Base-by-base conservation (phyloP, 2,888 invertebrate genomes). In the Leptinotarsa rubiginosa region DNA sequence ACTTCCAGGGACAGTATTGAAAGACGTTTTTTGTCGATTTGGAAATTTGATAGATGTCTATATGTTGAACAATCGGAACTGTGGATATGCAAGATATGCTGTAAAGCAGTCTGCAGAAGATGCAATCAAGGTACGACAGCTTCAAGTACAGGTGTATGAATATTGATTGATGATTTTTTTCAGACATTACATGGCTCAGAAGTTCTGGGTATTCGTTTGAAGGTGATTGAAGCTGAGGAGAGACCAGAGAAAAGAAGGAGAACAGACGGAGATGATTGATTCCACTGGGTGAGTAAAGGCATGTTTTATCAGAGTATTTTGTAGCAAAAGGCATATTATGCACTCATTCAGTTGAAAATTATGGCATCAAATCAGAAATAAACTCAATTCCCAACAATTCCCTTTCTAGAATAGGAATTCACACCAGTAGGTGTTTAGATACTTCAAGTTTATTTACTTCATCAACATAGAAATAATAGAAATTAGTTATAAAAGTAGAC, bases 81-180 rank as follows among this genome's bases (percentile, higher is more conserved):
- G 96, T 87, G 97, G 97, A 0, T 97, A 96, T 88, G 97, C 96
- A 7, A 95, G 96, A 83, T 97, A 94, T 88, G 93, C 96, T 3
- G 90, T 90, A 66, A 90, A 89, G 70, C 91, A 92, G 54, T 93
- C 95, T 77, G 97, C 97, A 1, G 91, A 93, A 80, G 90, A 91
- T 81, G 96, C 96, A 1, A 94, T 95, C 65, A 90, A 89, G 87
- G 92, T 92, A 87, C 81, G 31, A 56, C 22, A 50, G 18, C 49
- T 50, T 47, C 18, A 70, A 65, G 59, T 65, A 16, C 64, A 73
- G 50, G 20, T 65, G 31, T 18, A 18, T 59, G 31, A 18, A 65
- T 49, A 41, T 67, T 65, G 54, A 47, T 22, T 41, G 41, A 56
- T 75, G 70, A 74, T 72, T 77, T 64, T 64, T 80, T 83, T 67